Conservation (phyloP, 1,140 invertebrate genomes). For the Nymphalis io region DNA sequence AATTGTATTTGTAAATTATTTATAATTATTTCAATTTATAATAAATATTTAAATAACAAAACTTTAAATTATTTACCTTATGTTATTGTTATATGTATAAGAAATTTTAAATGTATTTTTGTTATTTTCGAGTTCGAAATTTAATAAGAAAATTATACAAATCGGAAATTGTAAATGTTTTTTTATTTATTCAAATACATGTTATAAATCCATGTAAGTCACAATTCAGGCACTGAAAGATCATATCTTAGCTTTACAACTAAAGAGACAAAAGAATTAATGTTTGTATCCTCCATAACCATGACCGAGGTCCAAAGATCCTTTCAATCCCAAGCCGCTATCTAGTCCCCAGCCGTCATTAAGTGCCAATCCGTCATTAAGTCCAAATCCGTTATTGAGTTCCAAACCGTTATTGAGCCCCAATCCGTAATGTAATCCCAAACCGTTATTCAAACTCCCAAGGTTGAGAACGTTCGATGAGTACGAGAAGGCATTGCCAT, state of each 20-base stretch:
- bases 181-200: conserved; percentile 13
- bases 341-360: conserved; percentile 18
- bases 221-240: conserved; percentile 35
- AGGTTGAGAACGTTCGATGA: conserved; percentile 9
- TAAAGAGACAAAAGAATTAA: conserved; percentile 24
- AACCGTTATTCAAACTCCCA: conserved; percentile 16
- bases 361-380: conserved; percentile 9
- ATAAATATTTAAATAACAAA: no score
- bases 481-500: conserved; percentile 16
- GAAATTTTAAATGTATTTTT: background rate
- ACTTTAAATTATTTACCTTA: no score
- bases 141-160: background rate
- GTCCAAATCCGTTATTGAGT: background rate
- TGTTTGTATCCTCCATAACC: conserved; percentile 40
- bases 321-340: background rate
- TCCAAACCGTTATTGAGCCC: background rate
- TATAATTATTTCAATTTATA: no score
- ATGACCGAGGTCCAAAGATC: conserved; percentile 35
- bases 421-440: conserved; percentile 8
- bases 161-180: conserved; percentile 4
- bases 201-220: conserved; percentile 15
- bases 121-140: background rate
- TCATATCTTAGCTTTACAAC: conserved; percentile 25
- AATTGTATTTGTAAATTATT: no score
- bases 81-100: no score